A percentile compares a stretch with the other conserved stretches of the same genome.
These are phyloP conservation scores for Chloromyia formosa DNA, from an alignment of 2,888 invertebrate species.

Conservation along the genomic window DNA sequence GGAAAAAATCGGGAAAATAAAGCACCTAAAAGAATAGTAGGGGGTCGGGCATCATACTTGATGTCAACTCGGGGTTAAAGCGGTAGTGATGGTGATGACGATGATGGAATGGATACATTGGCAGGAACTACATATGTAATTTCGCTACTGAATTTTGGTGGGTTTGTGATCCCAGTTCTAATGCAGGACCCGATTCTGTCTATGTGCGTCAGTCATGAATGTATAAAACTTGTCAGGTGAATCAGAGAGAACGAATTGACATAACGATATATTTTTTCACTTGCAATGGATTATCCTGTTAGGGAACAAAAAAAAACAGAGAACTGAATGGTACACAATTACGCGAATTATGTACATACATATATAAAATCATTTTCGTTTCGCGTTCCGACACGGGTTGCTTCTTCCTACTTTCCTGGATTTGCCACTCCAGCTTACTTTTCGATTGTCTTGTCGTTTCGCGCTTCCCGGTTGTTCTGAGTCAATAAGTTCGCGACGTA, in stretches of 20 bases:
- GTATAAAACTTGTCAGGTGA: slow-evolving; percentile 26
- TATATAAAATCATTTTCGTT: no score
- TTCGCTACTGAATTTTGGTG: background rate
- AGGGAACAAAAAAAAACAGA: no score
- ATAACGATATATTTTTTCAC: background rate
- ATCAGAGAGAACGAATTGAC: background rate
- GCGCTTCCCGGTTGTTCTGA: no score
- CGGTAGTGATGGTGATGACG: background rate
- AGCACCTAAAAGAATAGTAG: background rate
- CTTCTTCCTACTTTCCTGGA: background rate
- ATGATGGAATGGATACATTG: slow-evolving; percentile 25
- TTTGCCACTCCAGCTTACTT: no score
- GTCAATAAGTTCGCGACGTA: no score
- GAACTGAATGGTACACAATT: no score
- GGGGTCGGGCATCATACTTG: slow-evolving; percentile 1
- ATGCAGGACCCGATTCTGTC: slow-evolving; percentile 11
- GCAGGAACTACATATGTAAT: background rate
- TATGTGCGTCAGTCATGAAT: slow-evolving; percentile 32
- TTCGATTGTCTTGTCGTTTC: no score
- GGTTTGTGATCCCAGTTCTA: slow-evolving; percentile 33
- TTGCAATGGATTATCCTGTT: background rate
- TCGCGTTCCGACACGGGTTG: background rate
- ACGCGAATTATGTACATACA: no score
- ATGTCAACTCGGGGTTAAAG: slow-evolving; percentile 13
- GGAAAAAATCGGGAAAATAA: background rate